A percentile compares a stretch with the other conserved stretches of the same genome.
Conservation (phyloP, 2,888 invertebrate genomes). For the Cryptocheilus praepositus region DNA sequence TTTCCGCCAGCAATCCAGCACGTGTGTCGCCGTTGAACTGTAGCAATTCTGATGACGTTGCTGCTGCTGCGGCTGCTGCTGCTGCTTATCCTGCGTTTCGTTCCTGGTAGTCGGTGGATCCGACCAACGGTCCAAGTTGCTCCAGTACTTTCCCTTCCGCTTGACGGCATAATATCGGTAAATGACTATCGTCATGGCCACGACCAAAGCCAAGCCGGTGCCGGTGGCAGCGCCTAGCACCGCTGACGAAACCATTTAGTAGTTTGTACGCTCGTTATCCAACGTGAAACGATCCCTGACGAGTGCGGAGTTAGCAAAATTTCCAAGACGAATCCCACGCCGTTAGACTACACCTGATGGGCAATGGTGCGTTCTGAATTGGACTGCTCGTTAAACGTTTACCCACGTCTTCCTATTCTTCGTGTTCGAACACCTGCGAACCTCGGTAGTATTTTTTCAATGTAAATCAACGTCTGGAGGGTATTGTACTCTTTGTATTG, state of each 20-base stretch:
- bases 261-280: neutral
- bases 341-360: no score
- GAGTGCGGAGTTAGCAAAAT: no score
- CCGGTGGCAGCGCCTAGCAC: constrained; percentile 82
- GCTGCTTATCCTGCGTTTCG: constrained; percentile 19
- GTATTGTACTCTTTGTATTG: no score
- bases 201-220: constrained; percentile 80
- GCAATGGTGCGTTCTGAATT: no score
- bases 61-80: constrained; percentile 17
- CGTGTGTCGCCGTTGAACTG: constrained; percentile 36
- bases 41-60: constrained; percentile 37
- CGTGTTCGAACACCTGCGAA: no score
- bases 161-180: constrained; percentile 81
- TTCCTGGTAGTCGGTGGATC: constrained; percentile 53
- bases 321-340: no score
- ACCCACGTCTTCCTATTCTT: neutral
- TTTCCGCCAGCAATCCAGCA: constrained; percentile 61
- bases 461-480: no score
- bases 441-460: no score
- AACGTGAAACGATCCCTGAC: no score
- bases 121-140: constrained; percentile 77
- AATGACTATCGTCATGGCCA: constrained; percentile 81
- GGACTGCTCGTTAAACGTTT: neutral
- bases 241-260: constrained; percentile 80
- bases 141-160: constrained; percentile 80